Conservation (phyloP, 2,113 vertebrate genomes). For the Orycteropus afer region DNA sequence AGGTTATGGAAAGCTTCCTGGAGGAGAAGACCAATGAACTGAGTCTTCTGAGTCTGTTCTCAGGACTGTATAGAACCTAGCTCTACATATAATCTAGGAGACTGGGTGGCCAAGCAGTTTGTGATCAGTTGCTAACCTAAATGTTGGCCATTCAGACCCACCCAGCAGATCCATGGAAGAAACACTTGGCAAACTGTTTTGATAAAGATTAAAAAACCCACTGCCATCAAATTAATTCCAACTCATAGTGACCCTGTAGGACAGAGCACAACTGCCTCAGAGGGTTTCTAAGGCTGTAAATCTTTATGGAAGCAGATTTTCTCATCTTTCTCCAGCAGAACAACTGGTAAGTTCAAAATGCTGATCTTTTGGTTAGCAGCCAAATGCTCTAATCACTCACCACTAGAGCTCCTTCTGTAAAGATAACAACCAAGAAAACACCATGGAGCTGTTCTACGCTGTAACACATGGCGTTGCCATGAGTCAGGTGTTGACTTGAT, state of each 20-base stretch:
- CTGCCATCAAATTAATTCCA: no score
- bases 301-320: no score
- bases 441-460: neutral
- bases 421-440: neutral
- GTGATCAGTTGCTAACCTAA: neutral
- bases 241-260: no score
- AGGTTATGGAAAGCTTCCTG: neutral
- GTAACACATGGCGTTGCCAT: neutral
- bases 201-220: neutral
- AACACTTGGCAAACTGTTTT: neutral
- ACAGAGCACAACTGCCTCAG: no score
- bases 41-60: neutral
- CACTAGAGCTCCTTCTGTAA: no score
- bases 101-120: neutral
- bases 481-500: neutral
- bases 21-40: neutral
- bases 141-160: neutral
- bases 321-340: no score
- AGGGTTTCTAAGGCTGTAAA: no score
- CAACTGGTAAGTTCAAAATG: no score
- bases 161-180: neutral
- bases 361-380: no score
- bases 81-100: neutral
- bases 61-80: neutral
- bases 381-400: no score